These are phyloP conservation scores for Falco cherrug DNA, from an alignment of 2,797 vertebrate species.

Conservation along the genomic window DNA sequence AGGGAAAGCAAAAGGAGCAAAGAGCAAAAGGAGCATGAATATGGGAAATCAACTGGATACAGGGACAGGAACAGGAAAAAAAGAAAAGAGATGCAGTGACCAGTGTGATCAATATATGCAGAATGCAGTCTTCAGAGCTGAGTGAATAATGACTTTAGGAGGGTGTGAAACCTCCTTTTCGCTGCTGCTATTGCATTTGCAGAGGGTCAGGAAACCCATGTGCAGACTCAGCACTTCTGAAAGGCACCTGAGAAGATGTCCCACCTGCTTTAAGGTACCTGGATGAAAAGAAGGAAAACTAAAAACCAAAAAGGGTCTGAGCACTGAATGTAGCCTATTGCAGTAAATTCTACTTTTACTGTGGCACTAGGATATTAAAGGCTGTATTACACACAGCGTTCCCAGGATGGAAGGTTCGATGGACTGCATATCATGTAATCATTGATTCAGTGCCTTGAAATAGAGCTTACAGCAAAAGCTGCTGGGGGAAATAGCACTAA, in stretches of 20 bases:
- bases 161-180: not conserved
- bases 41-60: not conserved
- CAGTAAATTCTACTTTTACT: not conserved
- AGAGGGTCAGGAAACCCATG: not conserved
- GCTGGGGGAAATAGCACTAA: constrained; percentile 32
- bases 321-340: not conserved
- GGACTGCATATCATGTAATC: not conserved
- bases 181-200: not conserved
- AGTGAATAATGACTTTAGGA: constrained; percentile 8
- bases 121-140: not conserved
- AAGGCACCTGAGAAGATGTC: not conserved
- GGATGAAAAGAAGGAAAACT: not conserved
- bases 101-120: not conserved
- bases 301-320: not conserved
- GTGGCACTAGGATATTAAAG: not conserved
- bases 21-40: not conserved
- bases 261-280: not conserved
- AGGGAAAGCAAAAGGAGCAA: not conserved
- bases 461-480: constrained; percentile 24
- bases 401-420: not conserved
- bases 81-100: not conserved
- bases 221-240: not conserved
- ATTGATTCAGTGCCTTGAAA: not conserved
- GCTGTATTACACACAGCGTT: not conserved
- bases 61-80: not conserved